A percentile compares a stretch with the other conserved stretches of the same genome.
phyloP scores from a whole-genome alignment of 2,888 invertebrate genomes.

The Pherbina coryleti region DNA sequence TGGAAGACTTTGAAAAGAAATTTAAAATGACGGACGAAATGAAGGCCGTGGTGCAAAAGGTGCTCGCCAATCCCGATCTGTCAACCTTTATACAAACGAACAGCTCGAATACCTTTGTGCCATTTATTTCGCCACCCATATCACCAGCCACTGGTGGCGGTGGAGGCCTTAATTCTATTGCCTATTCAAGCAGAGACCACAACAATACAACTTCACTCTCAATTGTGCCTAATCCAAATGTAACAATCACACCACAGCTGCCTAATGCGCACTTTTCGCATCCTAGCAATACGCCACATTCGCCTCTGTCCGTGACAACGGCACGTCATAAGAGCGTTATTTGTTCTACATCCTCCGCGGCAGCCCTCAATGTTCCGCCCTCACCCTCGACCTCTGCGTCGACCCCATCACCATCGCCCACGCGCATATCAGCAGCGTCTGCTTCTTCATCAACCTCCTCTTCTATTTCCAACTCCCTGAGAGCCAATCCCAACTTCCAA shows the following conservation, averaged over 20 bases:
- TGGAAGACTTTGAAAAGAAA: constrained; percentile 66
- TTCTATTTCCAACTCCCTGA: neutral
- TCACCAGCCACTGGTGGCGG: constrained; percentile 60
- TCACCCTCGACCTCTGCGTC: constrained; percentile 49
- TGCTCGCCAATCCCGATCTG: constrained; percentile 66
- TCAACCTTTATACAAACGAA: constrained; percentile 67
- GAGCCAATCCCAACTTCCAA: neutral
- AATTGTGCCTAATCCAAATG: constrained; percentile 64
- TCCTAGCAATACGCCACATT: constrained; percentile 42
- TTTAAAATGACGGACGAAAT: constrained; percentile 68
- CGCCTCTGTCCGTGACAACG: constrained; percentile 46
- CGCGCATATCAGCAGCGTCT: constrained; percentile 44
- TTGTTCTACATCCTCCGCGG: constrained; percentile 62
- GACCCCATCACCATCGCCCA: constrained; percentile 53
- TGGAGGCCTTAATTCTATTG: neutral
- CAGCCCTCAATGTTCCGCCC: constrained; percentile 40
- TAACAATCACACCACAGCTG: constrained; percentile 63
- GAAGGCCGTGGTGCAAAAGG: constrained; percentile 67
- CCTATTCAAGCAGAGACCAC: neutral
- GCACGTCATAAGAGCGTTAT: constrained; percentile 67
- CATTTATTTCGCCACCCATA: constrained; percentile 66
- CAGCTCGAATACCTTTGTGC: constrained; percentile 59
- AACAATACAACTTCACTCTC: constrained; percentile 55
- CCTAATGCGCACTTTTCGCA: constrained; percentile 61
- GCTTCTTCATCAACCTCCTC: constrained; percentile 9